Base-by-base conservation (phyloP, 1,140 invertebrate species). In the Apis laboriosa region DNA sequence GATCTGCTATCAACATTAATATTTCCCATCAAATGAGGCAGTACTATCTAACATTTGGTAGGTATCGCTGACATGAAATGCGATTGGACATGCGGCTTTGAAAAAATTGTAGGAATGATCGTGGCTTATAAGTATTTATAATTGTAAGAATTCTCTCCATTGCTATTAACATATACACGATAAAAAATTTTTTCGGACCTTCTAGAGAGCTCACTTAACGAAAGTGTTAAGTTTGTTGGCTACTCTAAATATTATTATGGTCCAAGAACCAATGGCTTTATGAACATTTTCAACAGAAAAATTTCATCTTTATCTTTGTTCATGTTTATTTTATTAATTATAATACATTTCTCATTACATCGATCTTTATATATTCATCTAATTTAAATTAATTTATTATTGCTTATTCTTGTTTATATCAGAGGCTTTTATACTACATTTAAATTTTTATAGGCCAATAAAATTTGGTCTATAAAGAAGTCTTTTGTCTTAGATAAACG, bases 11-110 rank as follows among this genome's bases (percentile, higher is more conserved):
- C 34, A 51, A 28, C 51, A 66, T 66, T 66, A 24, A 75, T 75
- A 55, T 64, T 80, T 75, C 51, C 17, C n/a, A 66, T 56, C 49
- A 63, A 80, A 73, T 5, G 78, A 80, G 78, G 78, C 78, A 74
- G 12, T 66, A 80, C 60, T 75, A 74, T 80, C 75, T 75, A 80
- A 80, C 60, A 80, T 82, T 77, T 77, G 76, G 82, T 84, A 83
- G 77, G 82, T 84, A 80, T 84, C 80, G 70, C 60, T 76, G 58
- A 84, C 70, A 67, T 64, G 64, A 84, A 86, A 88, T 78, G 79
- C 86, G 90, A 92, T 92, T 71, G 88, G 91, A 92, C 90, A 92
- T 92, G 91, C 89, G 92, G 91, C 92, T 86, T 77, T 74, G 73
- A 66, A 83, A 73, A 84, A 81, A 86, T 87, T 89, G 84, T 88